Percentiles rank a stretch among this genome's conserved stretches.
phyloP scores from a whole-genome alignment of 2,113 vertebrate genomes.

The Bagarius yarrelli region DNA sequence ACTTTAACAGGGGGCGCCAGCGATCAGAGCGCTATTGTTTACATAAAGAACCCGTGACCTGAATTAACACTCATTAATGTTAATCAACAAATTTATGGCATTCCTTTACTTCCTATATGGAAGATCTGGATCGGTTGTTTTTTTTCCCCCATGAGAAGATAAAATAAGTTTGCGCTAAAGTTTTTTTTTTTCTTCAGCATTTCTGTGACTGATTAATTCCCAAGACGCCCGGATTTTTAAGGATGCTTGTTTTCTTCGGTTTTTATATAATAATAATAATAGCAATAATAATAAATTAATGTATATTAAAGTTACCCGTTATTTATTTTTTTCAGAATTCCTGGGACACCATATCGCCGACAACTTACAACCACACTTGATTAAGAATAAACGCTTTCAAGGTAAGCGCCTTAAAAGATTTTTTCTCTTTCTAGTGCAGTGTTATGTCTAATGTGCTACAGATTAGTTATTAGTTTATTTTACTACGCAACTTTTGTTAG shows the following conservation, averaged over 20 bases:
- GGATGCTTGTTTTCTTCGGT: background rate
- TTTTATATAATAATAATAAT: background rate
- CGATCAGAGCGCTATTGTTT: conserved; percentile 69
- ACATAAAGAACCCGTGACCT: conserved; percentile 61
- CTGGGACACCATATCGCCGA: conserved; percentile 73
- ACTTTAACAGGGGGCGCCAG: conserved; percentile 66
- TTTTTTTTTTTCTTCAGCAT: background rate
- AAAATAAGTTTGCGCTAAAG: background rate
- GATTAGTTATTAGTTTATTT: background rate
- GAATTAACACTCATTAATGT: conserved; percentile 36
- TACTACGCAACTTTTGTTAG: background rate
- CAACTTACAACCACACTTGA: conserved; percentile 75
- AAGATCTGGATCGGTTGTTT: background rate
- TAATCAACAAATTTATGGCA: conserved; percentile 48
- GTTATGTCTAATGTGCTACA: background rate
- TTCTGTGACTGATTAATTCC: background rate
- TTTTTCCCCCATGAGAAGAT: too few relatives aligned
- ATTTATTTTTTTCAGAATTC: conserved; percentile 72
- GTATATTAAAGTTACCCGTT: too few relatives aligned
- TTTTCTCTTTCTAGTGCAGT: background rate
- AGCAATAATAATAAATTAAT: background rate
- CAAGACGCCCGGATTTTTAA: background rate
- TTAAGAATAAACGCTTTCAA: conserved; percentile 69
- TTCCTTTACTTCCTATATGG: background rate
- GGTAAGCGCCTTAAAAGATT: conserved; percentile 56